phyloP scores from a whole-genome alignment of 1,140 invertebrate genomes.

The Tigriopus japonicus region DNA sequence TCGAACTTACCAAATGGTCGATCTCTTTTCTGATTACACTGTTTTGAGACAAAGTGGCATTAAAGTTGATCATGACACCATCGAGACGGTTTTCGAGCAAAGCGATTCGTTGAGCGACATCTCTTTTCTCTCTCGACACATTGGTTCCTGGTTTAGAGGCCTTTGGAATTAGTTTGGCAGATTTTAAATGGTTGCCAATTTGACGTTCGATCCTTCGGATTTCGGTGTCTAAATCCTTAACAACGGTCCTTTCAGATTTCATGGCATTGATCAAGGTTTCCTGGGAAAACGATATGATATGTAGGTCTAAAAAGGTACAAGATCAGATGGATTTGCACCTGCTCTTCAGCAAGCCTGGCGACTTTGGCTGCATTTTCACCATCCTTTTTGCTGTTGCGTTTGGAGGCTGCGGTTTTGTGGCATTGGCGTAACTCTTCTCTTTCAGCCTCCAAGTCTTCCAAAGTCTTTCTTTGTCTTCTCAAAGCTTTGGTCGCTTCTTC shows the following conservation, averaged over 20 bases:
- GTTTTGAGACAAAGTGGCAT: constrained; percentile 9
- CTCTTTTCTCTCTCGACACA: constrained; percentile 1
- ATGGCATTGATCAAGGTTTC: constrained; percentile 2
- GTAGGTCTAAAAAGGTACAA: too few species aligned
- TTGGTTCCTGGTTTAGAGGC: background rate
- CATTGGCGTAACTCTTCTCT: constrained; percentile 1
- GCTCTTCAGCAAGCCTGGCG: constrained; percentile 7
- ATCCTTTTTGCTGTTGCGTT: background rate
- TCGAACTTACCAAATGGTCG: constrained; percentile 11
- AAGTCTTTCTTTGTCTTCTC: constrained; percentile 9
- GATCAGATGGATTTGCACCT: background rate
- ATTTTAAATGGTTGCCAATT: background rate
- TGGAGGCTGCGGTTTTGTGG: background rate
- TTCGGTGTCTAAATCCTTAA: constrained; percentile 7
- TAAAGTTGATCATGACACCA: constrained; percentile 14
- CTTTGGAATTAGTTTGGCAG: background rate
- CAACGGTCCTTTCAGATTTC: background rate
- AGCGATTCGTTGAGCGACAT: constrained; percentile 3
- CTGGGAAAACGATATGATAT: background rate
- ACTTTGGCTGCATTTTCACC: constrained; percentile 4
- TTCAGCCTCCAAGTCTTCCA: constrained; percentile 9
- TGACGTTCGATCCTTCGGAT: constrained; percentile 4
- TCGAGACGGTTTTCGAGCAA: constrained; percentile 12
- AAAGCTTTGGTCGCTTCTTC: constrained; percentile 10
- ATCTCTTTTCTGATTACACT: constrained; percentile 10